phyloP scores from a whole-genome alignment of 2,113 vertebrate species.

The Poeciliopsis occidentalis region DNA sequence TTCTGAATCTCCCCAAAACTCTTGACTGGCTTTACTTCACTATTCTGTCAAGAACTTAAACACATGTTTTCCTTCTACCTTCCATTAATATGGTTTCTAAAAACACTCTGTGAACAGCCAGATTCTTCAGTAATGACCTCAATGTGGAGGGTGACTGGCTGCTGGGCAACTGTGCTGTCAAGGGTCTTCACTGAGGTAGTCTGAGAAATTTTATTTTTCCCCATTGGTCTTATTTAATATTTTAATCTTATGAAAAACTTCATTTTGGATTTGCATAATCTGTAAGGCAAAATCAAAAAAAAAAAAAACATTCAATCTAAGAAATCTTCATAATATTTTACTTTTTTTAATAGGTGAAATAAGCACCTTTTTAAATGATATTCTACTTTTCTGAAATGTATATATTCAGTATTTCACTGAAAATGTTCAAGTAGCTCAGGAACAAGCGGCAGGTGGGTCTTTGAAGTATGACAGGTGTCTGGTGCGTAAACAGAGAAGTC shows the following conservation, averaged over 20 bases:
- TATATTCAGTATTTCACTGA: neutral
- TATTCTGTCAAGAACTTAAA: too few species aligned
- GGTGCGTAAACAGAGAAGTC: conserved; percentile 61
- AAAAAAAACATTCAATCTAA: neutral
- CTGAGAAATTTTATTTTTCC: neutral
- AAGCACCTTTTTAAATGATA: neutral
- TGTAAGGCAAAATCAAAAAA: neutral
- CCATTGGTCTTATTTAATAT: too few species aligned
- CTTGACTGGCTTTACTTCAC: too few species aligned
- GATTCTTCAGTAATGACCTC: neutral
- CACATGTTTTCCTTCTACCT: neutral
- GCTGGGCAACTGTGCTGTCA: neutral
- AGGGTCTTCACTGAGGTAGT: neutral
- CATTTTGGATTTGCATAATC: neutral
- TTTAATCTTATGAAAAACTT: neutral
- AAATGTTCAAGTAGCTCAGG: conserved; percentile 1
- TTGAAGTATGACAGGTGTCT: conserved; percentile 53
- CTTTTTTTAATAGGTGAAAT: neutral
- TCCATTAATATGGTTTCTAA: neutral
- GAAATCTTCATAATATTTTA: neutral
- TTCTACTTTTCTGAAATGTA: neutral
- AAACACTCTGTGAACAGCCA: neutral
- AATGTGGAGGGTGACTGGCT: neutral
- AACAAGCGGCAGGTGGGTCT: conserved; percentile 2
- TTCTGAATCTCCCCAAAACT: too few species aligned